Evolutionary conservation across 2,797 vertebrate genomes (phyloP), one percentile per base, ranked within the genome.

Genomic region (Pitangus sulphuratus): DNA sequence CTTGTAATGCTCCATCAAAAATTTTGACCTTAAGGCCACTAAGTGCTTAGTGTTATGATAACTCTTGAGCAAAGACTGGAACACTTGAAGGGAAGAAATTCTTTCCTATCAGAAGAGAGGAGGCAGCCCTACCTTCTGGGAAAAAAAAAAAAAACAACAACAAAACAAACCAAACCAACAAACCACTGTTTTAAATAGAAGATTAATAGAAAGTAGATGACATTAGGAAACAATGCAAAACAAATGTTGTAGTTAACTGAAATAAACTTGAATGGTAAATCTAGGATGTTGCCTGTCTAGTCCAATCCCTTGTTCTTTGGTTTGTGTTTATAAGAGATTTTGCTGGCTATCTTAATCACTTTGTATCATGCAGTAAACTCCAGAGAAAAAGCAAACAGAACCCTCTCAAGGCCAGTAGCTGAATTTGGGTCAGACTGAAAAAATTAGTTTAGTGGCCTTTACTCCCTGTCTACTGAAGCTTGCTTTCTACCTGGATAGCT

Each of bases 261-360:
- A 92, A 86, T 37, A 87, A 90, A 60, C 30, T 10, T 8, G 8
- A 37, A 58, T 39, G 44, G 84, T 92, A 84, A 80, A 82, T 62
- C 44, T 66, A 75, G 84, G 45, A 44, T 50, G 61, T 64, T 84
- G 56, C 75, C 12, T 39, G 62, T n/a, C 66, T 50, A 69, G 19
- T 71, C 14, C 68, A 75, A 87, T 64, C 20, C 56, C 33, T 60
- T 15, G 11, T n/a, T 80, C 50, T 83, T 75, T 69, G 17, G 45
- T 77, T 71, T 87, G 37, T 80, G 65, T 80, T 89, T 56, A 0
- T 65, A 89, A 85, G 54, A 94, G 82, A 92, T 85, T 94, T 92
- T 94, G 82, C 53, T 75, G 72, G 89, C 84, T 96, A 86, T 88
- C 95, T 90, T 89, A 78, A 83, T 92, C 84, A 72, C 72, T 92